Evolutionary conservation across 2,113 vertebrate species (phyloP), one percentile per base, ranked within the genome.

Genomic region (Argyrosomus japonicus): DNA sequence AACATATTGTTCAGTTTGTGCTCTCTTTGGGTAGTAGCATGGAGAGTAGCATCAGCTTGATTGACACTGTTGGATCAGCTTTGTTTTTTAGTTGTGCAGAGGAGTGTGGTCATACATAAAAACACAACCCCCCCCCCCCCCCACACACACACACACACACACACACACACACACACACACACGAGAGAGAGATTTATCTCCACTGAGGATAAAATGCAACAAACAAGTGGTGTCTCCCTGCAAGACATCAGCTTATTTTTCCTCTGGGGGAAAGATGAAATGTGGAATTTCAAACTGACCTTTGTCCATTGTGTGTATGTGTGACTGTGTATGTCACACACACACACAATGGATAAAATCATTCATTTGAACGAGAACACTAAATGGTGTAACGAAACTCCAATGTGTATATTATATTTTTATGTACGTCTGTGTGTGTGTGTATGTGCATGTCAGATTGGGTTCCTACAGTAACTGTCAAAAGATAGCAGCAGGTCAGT

Each of bases 381-480:
- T 69, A 68, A 54, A 65, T 65, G 19, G 54, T 68, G 69, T 84
- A 60, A 65, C 36, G 14, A 85, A 84, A 68, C 40, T 56, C 21
- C 13, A 21, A 23, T 53, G 5, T 64, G n/a, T 61, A 6, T 25
- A 36, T 72, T 43, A 50, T 63, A 72, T 77, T 32, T 65, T 11
- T 21, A 2, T 60, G 25, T 64, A 51, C 7, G 36, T 40, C 36
- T 60, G 36, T 65, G 47, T 68, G n/a, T 23, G 62, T 54, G 64
- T 60, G 32, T 48, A 19, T 60, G 51, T 48, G 25, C 27, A 47
- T 84, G 75, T 69, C 43, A 72, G 65, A 67, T 48, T 58, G 50
- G 51, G 86, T 91, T 90, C 83, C 89, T 79, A 86, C 87, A 82
- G 78, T 68, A 89, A 91, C 86, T 43, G 63, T 80, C 48, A 62